Conservation (phyloP, 2,113 vertebrate species). For the Rhea americana region DNA sequence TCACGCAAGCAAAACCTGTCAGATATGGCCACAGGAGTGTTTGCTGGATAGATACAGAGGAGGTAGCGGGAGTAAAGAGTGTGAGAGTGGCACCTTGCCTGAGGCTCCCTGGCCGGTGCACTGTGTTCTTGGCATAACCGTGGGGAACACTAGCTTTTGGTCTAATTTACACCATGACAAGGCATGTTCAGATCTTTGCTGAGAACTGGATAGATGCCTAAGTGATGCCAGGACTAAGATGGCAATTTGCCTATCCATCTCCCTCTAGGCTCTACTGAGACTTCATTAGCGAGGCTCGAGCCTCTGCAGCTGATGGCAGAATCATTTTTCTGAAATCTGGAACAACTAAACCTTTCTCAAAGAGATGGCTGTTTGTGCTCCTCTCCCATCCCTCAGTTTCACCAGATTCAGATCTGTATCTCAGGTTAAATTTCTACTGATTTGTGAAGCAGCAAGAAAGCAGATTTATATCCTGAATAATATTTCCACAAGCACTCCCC, state of each 20-base stretch:
- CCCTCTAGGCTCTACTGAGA: not conserved
- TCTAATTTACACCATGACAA: not conserved
- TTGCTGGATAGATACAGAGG: not conserved
- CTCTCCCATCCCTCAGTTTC: not conserved
- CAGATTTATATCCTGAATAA: not conserved
- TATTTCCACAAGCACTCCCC: not conserved
- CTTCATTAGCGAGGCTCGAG: not conserved
- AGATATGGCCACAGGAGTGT: not conserved
- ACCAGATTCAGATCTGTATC: not conserved
- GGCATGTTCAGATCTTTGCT: not conserved
- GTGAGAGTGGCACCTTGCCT: not conserved
- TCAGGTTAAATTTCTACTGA: not conserved
- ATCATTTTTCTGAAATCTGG: not conserved
- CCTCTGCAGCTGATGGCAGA: not conserved
- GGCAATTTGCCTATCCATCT: not conserved
- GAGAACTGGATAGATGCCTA: not conserved
- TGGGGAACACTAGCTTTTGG: not conserved
- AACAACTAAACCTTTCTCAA: not conserved
- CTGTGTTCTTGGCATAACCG: not conserved
- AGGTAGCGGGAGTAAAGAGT: not conserved
- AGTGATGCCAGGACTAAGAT: not conserved
- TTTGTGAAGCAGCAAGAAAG: not conserved
- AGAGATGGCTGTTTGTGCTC: not conserved
- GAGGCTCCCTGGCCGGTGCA: not conserved
- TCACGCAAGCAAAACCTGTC: fast-evolving